Evolutionary conservation across 37 sponge, comb jelly and placozoan genomes (phyloP).

Genomic region (Hexactinellida sp.): DNA sequence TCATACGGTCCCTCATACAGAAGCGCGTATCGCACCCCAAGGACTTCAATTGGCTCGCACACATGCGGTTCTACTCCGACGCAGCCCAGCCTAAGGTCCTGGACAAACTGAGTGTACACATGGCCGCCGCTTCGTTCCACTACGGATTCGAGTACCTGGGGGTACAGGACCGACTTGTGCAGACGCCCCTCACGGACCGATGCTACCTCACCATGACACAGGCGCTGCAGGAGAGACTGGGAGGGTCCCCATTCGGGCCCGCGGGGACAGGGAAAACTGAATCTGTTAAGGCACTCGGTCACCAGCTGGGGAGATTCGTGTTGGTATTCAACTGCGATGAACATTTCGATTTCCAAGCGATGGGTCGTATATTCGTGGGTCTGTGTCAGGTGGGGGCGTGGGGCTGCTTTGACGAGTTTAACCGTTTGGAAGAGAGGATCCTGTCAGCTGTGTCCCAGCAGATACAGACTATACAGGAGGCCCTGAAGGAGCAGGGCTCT

Average conservation of each 20-base stretch:
- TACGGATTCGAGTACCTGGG: constrained; percentile 95
- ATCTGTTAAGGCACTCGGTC: constrained; percentile 92
- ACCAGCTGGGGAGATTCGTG: constrained; percentile 88
- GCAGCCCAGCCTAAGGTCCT: constrained; percentile 63
- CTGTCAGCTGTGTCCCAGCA: constrained; percentile 92
- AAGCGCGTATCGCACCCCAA: constrained; percentile 37
- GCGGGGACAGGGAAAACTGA: constrained; percentile 98
- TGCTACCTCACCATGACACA: constrained; percentile 97
- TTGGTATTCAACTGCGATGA: constrained; percentile 98
- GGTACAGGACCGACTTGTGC: constrained; percentile 82
- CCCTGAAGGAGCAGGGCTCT: constrained; percentile 67
- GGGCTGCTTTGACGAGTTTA: no score
- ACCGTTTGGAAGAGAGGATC: constrained; percentile 91
- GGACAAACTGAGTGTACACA: constrained; percentile 75
- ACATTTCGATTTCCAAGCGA: constrained; percentile 40
- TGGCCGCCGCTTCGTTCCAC: constrained; percentile 88
- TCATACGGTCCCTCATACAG: constrained; percentile 55
- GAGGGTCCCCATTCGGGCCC: constrained; percentile 95
- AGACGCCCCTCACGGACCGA: no score
- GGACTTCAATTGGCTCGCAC: constrained; percentile 80
- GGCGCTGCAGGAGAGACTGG: constrained; percentile 78
- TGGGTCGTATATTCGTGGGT: constrained; percentile 97
- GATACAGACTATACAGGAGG: constrained; percentile 93
- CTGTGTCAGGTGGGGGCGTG: constrained; percentile 94
- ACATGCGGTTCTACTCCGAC: constrained; percentile 97